Base-by-base conservation (phyloP, 1,140 invertebrate genomes). In the Trichoplusia ni region DNA sequence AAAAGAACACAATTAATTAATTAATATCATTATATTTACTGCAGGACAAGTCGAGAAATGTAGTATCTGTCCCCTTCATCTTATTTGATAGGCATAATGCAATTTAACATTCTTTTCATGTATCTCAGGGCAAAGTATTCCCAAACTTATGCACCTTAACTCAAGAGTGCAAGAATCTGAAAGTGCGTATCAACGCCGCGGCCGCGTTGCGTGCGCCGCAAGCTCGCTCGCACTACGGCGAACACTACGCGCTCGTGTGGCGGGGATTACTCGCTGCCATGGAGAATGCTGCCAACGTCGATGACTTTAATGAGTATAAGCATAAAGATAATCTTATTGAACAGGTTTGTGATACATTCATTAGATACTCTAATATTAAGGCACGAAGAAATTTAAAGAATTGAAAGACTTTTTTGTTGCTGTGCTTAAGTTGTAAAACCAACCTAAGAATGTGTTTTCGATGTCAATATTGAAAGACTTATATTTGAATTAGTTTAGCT, bases 111-210 rank as follows among this genome's bases (percentile, higher is more conserved):
- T 31, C 9, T n/a, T 31, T 2, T 37, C 13, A 14, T 16, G 16
- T 4, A 7, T 18, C 18, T 54, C 68, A 91, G 88, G 59, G 53
- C 5, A 60, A 77, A 40, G 90, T 93, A 0, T 93, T 92, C 63
- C 64, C 85, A 2, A 84, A 85, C 7, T 76, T 94, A 0, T 86
- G 82, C 8, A 79, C 90, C 1, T 64, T 93, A 23, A 83, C 92
- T 0, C 82, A 91, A 19, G 90, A 90, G 27, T 93, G 92, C 63
- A 87, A 90, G 25, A 94, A 94, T 76, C 92, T 94, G n/a, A 94
- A 94, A 87, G 93, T 94, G 5, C 93, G 96, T 16, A 97, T 96
- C 63, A 97, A 96, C 84, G 96, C 96, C 6, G 94, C 95, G 0
- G 91, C 93, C 53, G 96, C 96, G 0, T 77, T 98, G 31, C 92